Evolutionary conservation across 2,113 vertebrate species (phyloP).

Genomic region (Echinops telfairi): DNA sequence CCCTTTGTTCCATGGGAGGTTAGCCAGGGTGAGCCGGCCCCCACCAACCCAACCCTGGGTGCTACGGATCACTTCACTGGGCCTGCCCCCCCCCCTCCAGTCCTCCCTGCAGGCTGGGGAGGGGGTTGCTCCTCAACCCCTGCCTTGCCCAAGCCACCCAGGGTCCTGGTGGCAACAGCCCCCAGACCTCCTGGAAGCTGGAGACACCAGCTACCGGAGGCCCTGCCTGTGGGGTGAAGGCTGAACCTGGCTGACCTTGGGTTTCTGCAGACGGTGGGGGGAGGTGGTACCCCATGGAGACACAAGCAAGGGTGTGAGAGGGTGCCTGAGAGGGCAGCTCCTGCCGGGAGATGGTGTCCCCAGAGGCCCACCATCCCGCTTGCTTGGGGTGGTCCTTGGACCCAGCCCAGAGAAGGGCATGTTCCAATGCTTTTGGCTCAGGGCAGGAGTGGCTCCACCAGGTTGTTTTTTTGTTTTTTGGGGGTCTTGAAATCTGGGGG

Average conservation of each 20-base stretch:
- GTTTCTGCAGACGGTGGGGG: background rate
- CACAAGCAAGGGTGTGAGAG: background rate
- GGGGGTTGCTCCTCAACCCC: background rate
- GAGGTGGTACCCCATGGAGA: background rate
- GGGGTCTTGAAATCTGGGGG: background rate
- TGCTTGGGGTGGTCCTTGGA: background rate
- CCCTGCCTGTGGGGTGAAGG: background rate
- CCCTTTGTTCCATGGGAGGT: slow-evolving; percentile 79
- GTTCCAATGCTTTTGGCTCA: background rate
- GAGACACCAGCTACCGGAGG: background rate
- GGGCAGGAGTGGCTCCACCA: background rate
- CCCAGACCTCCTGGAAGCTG: background rate
- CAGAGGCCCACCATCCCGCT: background rate
- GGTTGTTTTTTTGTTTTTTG: background rate
- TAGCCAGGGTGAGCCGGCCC: slow-evolving; percentile 78
- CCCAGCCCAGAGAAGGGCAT: background rate
- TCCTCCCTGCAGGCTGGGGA: background rate
- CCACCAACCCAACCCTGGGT: slow-evolving; percentile 70
- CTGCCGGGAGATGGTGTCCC: background rate
- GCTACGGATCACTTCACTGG: slow-evolving; percentile 46
- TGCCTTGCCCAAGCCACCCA: background rate
- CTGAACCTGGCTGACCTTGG: background rate
- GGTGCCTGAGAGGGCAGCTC: background rate
- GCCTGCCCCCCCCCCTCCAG: slow-evolving; percentile 4
- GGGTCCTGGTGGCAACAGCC: background rate